These are phyloP conservation scores for Cynopterus brachyotis DNA, from an alignment of 2,113 vertebrate species.

Conservation along the genomic window DNA sequence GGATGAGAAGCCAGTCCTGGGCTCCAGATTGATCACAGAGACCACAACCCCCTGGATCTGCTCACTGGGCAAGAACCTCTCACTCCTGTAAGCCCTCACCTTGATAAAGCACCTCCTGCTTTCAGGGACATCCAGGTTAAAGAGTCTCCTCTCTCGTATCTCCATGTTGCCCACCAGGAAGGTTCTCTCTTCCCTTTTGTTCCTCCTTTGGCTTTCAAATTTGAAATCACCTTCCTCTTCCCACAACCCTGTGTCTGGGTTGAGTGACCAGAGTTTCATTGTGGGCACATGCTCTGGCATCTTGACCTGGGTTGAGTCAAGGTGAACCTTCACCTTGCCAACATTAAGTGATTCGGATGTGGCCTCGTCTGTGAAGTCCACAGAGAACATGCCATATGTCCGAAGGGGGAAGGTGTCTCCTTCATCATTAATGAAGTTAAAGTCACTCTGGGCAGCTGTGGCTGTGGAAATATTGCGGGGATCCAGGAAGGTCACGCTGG, in stretches of 20 bases:
- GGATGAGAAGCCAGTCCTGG: slow-evolving; percentile 90
- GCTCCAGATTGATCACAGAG: slow-evolving; percentile 95
- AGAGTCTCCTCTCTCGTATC: slow-evolving; percentile 95
- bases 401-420: slow-evolving; percentile 94
- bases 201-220: slow-evolving; percentile 85
- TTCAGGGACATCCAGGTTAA: slow-evolving; percentile 97
- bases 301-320: slow-evolving; percentile 93
- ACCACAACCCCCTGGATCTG: slow-evolving; percentile 95
- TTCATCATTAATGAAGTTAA: slow-evolving; percentile 93
- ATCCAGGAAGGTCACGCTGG: slow-evolving; percentile 96
- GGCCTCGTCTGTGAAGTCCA: slow-evolving; percentile 92
- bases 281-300: slow-evolving; percentile 91
- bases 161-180: slow-evolving; percentile 99
- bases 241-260: slow-evolving; percentile 96
- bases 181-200: slow-evolving; percentile 93
- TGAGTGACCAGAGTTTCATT: slow-evolving; percentile 98
- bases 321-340: slow-evolving; percentile 93
- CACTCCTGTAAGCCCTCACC: slow-evolving; percentile 93
- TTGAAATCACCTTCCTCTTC: slow-evolving; percentile 94
- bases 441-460: slow-evolving; percentile 93
- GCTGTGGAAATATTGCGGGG: slow-evolving; percentile 92
- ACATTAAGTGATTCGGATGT: slow-evolving; percentile 91
- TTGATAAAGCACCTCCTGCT: slow-evolving; percentile 96
- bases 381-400: slow-evolving; percentile 98
- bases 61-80: slow-evolving; percentile 95